A percentile compares a stretch with the other conserved stretches of the same genome.
Conservation (phyloP, 2,888 invertebrate species). For the Acleris holmiana region DNA sequence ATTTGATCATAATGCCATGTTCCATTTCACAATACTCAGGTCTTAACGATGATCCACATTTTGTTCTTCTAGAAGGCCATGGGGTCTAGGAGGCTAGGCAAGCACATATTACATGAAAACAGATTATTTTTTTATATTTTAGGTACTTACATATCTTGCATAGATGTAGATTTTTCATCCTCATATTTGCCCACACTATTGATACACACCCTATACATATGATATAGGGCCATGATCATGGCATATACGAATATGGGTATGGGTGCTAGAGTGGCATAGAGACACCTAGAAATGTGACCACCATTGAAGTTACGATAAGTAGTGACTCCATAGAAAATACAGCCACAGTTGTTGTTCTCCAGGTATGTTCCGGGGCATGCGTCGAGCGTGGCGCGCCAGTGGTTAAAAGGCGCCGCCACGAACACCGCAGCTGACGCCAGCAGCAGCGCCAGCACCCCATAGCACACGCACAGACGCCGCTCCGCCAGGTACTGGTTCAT, state of each 20-base stretch:
- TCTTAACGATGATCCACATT: too few relatives aligned
- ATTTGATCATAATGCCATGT: too few relatives aligned
- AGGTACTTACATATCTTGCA: conserved; percentile 79
- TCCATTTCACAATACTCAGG: too few relatives aligned
- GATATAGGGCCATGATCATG: conserved; percentile 86
- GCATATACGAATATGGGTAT: conserved; percentile 86
- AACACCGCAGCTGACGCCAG: conserved; percentile 73
- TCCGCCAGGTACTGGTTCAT: conserved; percentile 78
- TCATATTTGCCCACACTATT: conserved; percentile 83
- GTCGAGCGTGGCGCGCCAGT: conserved; percentile 88
- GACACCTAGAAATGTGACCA: conserved; percentile 86
- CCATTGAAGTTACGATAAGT: conserved; percentile 86
- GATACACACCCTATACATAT: conserved; percentile 88
- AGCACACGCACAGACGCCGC: conserved; percentile 67
- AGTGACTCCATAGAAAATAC: conserved; percentile 86
- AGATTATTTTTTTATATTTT: background rate
- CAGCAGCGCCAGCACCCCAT: conserved; percentile 60
- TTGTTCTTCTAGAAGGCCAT: too few relatives aligned
- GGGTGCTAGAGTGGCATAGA: conserved; percentile 88
- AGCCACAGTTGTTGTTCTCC: conserved; percentile 87
- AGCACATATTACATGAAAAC: too few relatives aligned
- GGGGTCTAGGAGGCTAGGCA: too few relatives aligned
- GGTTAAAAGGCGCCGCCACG: conserved; percentile 86
- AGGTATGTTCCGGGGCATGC: conserved; percentile 84
- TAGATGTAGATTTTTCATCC: conserved; percentile 71